phyloP scores from a whole-genome alignment of 1,140 invertebrate genomes.

The Probaryconus sp. region DNA sequence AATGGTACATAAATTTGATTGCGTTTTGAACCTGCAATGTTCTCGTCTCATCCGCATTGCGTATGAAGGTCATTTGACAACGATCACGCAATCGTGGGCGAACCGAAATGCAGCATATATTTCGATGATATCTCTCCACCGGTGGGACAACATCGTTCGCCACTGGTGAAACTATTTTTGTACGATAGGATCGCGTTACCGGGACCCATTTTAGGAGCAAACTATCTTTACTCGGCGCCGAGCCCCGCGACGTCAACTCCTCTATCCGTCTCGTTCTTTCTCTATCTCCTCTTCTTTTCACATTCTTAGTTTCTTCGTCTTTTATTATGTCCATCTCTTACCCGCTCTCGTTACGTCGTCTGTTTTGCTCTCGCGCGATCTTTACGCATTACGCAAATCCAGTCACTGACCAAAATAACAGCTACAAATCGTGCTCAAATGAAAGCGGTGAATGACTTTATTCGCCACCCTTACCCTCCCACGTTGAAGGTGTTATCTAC shows the following conservation, averaged over 20 bases:
- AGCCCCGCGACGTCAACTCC: slow-evolving; percentile 59
- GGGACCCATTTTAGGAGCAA: slow-evolving; percentile 82
- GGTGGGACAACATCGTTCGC: slow-evolving; percentile 43
- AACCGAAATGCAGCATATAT: slow-evolving; percentile 62
- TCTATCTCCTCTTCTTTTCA: slow-evolving; percentile 27
- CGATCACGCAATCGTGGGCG: slow-evolving; percentile 51
- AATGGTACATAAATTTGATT: no score
- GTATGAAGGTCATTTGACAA: slow-evolving; percentile 40
- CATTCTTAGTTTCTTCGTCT: slow-evolving; percentile 39
- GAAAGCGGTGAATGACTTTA: slow-evolving; percentile 60
- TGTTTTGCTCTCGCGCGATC: slow-evolving; percentile 46
- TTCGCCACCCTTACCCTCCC: slow-evolving; percentile 52
- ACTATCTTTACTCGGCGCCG: slow-evolving; percentile 76
- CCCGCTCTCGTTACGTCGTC: slow-evolving; percentile 29
- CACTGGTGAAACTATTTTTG: slow-evolving; percentile 76
- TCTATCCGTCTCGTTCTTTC: slow-evolving; percentile 41
- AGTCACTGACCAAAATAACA: slow-evolving; percentile 77
- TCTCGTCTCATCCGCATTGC: slow-evolving; percentile 10
- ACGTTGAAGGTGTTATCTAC: slow-evolving; percentile 22
- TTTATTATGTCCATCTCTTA: slow-evolving; percentile 26
- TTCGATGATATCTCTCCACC: slow-evolving; percentile 57
- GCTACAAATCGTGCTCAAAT: slow-evolving; percentile 50
- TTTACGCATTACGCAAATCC: slow-evolving; percentile 72
- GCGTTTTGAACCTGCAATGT: no score
- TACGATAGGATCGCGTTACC: slow-evolving; percentile 80